Conservation (phyloP, 2,797 vertebrate species). For the Siniperca scherzeri region DNA sequence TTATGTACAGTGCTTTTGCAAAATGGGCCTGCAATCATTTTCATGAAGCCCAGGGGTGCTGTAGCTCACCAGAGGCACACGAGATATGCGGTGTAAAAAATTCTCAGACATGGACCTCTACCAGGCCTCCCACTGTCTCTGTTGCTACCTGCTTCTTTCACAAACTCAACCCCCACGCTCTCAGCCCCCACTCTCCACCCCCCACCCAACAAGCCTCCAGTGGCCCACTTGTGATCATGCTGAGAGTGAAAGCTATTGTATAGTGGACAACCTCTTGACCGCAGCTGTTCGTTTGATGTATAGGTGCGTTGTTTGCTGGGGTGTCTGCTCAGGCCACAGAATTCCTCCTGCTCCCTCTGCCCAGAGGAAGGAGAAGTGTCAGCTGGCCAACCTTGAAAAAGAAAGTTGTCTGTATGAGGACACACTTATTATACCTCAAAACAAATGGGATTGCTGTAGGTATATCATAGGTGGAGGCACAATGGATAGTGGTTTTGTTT, state of each 20-base stretch:
- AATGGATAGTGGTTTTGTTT: constrained; percentile 20
- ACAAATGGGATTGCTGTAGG: constrained; percentile 48
- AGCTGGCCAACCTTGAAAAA: constrained; percentile 76
- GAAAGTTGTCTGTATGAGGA: constrained; percentile 66
- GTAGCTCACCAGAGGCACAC: constrained; percentile 71
- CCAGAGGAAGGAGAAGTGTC: constrained; percentile 73
- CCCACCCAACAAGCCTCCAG: constrained; percentile 57
- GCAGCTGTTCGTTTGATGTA: constrained; percentile 78
- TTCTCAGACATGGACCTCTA: constrained; percentile 48
- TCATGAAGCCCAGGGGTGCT: constrained; percentile 77
- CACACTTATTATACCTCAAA: constrained; percentile 57
- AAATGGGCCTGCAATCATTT: constrained; percentile 76
- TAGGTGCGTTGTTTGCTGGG: constrained; percentile 61
- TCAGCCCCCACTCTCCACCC: background rate
- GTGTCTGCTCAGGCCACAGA: constrained; percentile 61
- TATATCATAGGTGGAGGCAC: constrained; percentile 5
- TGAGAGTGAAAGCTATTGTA: constrained; percentile 74
- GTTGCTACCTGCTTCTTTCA: constrained; percentile 46
- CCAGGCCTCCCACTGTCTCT: constrained; percentile 54
- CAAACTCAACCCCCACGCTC: constrained; percentile 10
- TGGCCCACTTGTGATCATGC: constrained; percentile 72
- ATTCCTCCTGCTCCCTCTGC: constrained; percentile 68
- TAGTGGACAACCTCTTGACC: constrained; percentile 72
- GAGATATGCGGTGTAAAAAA: constrained; percentile 58
- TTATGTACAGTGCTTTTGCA: constrained; percentile 81